Evolutionary conservation across 2,797 vertebrate species (phyloP), one percentile per base, ranked within the genome.

Genomic region (Periophthalmus magnuspinnatus): DNA sequence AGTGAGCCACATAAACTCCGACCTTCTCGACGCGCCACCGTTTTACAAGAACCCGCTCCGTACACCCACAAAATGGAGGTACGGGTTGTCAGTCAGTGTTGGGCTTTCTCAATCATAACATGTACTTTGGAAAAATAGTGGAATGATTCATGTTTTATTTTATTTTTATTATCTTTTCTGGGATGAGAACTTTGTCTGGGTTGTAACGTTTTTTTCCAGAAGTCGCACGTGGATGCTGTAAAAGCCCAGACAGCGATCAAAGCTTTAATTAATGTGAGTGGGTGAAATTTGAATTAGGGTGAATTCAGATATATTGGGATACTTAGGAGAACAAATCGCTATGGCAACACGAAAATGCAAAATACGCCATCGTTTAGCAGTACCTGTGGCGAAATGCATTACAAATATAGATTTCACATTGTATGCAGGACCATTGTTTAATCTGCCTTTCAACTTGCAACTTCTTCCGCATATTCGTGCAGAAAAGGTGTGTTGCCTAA

Each of bases 1-100:
- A 88, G 87, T 86, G 86, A 90, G 84, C 80, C 91, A 91, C 89
- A 86, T 93, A 92, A 93, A 92, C 90, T 89, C 90, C 91, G 90
- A 91, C 91, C 91, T 92, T 91, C 86, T 69, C 67, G 75, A 88
- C 85, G 83, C 86, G 84, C 77, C 80, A 86, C 69, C 68, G 67
- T 76, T 91, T 88, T 84, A 91, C 81, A 72, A 80, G 77, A 70
- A 80, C 75, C 56, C 77, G 52, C 52, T 28, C 62, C 1, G 64
- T n/a, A 47, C 61, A 63, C 38, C n/a, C 13, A 7, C 14, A 50
- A 57, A 62, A 34, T 41, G 28, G 16, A 48, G 67, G 8, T 45
- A 21, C 7, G 19, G 65, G 6, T 41, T 69, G 14, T 69, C 7
- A 1, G 0, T 34, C 34, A 28, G 9, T 74, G 24, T 32, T 63